Conservation (phyloP, 2,888 invertebrate genomes). For the Amphipoea lucens region DNA sequence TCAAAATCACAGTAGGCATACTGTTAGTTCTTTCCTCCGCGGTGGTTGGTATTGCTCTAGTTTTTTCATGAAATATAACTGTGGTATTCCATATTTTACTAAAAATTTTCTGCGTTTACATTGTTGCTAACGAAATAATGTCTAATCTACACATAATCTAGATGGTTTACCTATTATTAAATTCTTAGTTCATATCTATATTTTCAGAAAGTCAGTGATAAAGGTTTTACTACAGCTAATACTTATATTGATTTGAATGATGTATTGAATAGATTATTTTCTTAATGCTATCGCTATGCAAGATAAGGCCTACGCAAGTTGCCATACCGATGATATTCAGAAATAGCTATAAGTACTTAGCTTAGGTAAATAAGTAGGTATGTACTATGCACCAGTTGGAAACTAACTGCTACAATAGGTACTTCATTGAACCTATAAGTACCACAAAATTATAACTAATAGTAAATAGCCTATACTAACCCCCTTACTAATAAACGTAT, state of each 20-base stretch:
- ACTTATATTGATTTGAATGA: no score
- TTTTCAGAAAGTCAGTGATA: conserved; percentile 19
- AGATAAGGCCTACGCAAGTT: not conserved
- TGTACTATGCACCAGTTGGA: not conserved
- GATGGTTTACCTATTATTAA: conserved; percentile 29
- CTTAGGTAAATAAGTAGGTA: not conserved
- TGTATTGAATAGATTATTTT: conserved; percentile 1
- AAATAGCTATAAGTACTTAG: not conserved
- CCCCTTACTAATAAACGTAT: no score
- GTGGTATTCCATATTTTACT: conserved; percentile 1
- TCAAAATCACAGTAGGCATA: conserved; percentile 20
- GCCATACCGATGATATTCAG: not conserved
- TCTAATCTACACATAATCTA: conserved; percentile 36
- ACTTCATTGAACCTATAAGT: no score
- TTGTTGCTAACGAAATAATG: conserved; percentile 14
- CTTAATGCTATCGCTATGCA: not conserved
- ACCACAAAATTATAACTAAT: no score
- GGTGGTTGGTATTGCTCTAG: not conserved
- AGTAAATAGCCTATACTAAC: no score
- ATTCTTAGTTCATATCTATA: not conserved
- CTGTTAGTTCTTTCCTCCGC: not conserved
- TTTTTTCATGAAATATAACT: not conserved
- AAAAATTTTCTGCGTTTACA: conserved; percentile 11
- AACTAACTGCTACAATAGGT: not conserved
- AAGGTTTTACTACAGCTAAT: not conserved